phyloP scores from a whole-genome alignment of 1,140 invertebrate species.

The Coenobita brevimanus region DNA sequence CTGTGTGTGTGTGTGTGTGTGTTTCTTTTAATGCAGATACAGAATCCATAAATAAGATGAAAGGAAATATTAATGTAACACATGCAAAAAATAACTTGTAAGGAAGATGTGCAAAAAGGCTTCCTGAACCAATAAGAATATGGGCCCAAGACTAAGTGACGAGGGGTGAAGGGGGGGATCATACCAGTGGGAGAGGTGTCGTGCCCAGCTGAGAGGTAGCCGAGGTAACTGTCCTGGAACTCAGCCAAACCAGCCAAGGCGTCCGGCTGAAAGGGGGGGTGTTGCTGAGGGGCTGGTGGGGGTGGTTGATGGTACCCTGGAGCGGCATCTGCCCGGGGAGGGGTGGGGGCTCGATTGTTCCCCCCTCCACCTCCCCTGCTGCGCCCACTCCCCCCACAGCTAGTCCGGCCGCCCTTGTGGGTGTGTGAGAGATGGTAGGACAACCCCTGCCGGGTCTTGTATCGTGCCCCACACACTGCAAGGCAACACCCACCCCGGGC shows the following conservation, averaged over 20 bases:
- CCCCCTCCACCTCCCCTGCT: constrained; percentile 69
- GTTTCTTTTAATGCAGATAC: too few species aligned
- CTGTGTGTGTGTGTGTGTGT: too few species aligned
- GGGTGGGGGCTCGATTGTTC: constrained; percentile 23
- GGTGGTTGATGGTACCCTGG: constrained; percentile 60
- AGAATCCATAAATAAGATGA: too few species aligned
- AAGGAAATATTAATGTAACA: too few species aligned
- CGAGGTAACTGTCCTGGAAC: constrained; percentile 67
- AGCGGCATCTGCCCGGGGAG: constrained; percentile 40
- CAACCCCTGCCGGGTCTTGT: constrained; percentile 96
- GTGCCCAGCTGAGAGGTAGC: constrained; percentile 57
- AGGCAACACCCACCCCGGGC: constrained; percentile 51
- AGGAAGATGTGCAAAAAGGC: too few species aligned
- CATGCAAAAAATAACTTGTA: too few species aligned
- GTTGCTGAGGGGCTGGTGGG: constrained; percentile 30
- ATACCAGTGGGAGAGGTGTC: constrained; percentile 60
- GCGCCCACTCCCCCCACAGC: constrained; percentile 70
- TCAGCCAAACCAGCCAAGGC: constrained; percentile 62
- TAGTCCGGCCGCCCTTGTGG: constrained; percentile 81
- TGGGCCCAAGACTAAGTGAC: constrained; percentile 38
- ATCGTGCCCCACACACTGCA: constrained; percentile 95
- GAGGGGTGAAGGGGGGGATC: constrained; percentile 16
- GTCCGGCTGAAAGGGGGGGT: constrained; percentile 58
- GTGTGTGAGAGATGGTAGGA: constrained; percentile 98
- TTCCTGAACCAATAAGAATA: too few species aligned